Conservation (phyloP, 2,797 vertebrate species). For the Argya squamiceps region DNA sequence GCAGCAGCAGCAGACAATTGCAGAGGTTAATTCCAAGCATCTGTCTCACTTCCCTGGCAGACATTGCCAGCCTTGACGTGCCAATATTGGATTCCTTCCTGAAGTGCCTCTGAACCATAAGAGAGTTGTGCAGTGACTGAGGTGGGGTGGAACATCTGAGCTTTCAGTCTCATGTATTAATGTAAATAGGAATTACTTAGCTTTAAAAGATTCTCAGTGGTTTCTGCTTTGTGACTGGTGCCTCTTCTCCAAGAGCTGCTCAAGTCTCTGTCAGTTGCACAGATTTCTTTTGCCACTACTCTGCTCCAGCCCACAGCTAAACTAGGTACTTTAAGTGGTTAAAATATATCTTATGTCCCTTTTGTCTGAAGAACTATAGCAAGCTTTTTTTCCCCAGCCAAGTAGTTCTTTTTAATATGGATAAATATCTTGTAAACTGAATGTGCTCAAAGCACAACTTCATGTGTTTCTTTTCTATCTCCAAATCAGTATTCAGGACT, state of each 20-base stretch:
- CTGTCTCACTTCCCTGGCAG: background rate
- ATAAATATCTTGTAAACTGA: background rate
- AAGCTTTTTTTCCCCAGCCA: background rate
- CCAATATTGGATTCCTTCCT: background rate
- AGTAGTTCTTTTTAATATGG: background rate
- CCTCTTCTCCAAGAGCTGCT: background rate
- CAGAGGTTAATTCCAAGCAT: background rate
- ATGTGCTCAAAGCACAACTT: background rate
- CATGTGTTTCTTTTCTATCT: background rate
- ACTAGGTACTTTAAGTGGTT: background rate
- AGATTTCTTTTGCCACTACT: background rate
- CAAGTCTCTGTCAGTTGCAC: background rate
- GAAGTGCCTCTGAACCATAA: background rate
- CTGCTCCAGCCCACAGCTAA: background rate
- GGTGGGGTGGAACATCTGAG: background rate
- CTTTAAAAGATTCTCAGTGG: background rate
- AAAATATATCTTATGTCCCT: background rate
- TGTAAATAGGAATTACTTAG: background rate
- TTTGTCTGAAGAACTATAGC: background rate
- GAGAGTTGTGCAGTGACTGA: background rate
- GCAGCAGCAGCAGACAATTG: accelerated
- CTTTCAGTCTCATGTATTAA: background rate
- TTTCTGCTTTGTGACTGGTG: background rate
- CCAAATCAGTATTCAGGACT: background rate
- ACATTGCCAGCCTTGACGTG: background rate